phyloP scores from a whole-genome alignment of 2,113 vertebrate species.

The Cathartes aura region DNA sequence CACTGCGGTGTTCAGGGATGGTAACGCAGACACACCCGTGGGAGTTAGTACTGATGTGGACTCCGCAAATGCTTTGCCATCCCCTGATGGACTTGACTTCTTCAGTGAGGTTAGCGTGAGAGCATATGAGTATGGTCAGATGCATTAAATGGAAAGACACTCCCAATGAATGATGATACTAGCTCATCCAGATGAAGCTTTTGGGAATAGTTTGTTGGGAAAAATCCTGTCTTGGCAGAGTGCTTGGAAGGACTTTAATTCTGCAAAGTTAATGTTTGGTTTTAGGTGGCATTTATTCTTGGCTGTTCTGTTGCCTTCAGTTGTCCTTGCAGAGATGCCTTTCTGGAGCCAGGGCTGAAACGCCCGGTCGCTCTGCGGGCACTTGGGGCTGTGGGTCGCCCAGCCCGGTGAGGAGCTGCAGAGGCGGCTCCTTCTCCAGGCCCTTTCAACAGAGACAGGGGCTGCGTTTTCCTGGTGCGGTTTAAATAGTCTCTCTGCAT shows the following conservation, averaged over 20 bases:
- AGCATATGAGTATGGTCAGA: neutral
- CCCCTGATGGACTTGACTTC: neutral
- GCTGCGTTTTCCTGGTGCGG: neutral
- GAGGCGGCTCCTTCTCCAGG: neutral
- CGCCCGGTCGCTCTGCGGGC: accelerated
- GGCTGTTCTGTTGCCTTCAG: neutral
- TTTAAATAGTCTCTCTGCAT: neutral
- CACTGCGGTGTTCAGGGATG: accelerated
- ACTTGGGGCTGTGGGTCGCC: accelerated
- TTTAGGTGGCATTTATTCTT: neutral
- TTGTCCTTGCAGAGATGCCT: neutral
- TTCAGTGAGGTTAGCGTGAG: neutral
- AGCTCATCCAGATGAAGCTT: neutral
- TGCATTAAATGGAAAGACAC: neutral
- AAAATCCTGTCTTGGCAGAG: neutral
- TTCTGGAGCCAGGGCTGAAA: neutral
- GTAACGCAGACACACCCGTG: accelerated
- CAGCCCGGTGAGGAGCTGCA: neutral
- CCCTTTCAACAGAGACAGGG: neutral
- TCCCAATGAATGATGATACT: neutral
- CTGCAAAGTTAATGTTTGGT: neutral
- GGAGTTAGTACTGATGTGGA: accelerated
- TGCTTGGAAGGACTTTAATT: neutral
- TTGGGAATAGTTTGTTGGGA: neutral
- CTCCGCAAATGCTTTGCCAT: neutral